Percentiles rank a stretch among this genome's conserved stretches.
Conservation (phyloP, 2,113 vertebrate species). For the Pseudopipra pipra region DNA sequence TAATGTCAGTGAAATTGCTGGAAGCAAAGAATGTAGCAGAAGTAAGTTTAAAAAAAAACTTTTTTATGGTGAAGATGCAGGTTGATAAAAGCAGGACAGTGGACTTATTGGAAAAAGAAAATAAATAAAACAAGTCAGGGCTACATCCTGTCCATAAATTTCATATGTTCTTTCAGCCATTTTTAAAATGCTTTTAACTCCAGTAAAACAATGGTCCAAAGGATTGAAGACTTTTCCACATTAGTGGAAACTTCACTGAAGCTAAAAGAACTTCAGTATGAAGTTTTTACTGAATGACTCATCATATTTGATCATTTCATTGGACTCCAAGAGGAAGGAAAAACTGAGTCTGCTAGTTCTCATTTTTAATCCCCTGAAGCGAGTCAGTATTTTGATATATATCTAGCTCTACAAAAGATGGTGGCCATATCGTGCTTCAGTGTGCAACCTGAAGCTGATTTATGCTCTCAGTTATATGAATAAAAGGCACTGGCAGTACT, state of each 20-base stretch:
- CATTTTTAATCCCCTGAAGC: neutral
- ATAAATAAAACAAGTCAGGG: neutral
- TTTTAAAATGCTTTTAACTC: neutral
- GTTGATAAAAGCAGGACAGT: neutral
- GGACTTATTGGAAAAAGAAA: neutral
- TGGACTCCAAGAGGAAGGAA: neutral
- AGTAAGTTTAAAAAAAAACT: neutral
- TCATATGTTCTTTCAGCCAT: neutral
- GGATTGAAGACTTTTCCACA: neutral
- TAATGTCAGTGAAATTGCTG: neutral
- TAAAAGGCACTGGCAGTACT: neutral
- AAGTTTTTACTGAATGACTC: slow-evolving; percentile 3
- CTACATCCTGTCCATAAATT: neutral
- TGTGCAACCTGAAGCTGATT: neutral
- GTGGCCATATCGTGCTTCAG: neutral
- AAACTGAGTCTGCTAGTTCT: neutral
- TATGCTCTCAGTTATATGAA: neutral
- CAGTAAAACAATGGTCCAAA: neutral
- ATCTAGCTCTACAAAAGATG: neutral
- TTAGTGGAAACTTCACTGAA: neutral
- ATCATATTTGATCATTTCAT: neutral
- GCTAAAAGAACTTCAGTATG: neutral
- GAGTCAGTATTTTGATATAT: neutral
- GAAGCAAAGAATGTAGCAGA: neutral
- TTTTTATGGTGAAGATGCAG: neutral